Base-by-base conservation (phyloP, 2,113 vertebrate genomes). In the Cinclus mexicanus region DNA sequence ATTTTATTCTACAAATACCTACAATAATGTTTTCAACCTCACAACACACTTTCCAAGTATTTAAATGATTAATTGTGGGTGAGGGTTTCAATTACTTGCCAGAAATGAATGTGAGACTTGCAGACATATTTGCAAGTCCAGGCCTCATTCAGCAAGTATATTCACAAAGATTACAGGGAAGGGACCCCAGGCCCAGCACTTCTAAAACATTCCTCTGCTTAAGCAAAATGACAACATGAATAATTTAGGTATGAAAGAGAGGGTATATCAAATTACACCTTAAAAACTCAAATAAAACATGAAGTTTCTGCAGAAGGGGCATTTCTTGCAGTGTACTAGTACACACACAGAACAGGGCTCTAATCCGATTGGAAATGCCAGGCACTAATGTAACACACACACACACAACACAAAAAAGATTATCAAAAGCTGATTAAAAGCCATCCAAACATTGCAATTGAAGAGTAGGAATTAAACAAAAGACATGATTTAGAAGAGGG, bases 391-490 rank as follows among this genome's bases (percentile, higher is more conserved):
- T 94, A 95, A 96, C 85, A 96, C 91, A 97, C 71, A 90, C 49
- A 79, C 15, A 63, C 22, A 68, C 79, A 83, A 92, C 15, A 63
- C 22, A 68, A 83, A 83, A 92, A 94, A 95, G 96, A 95, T 97
- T 96, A 97, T 49, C 83, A 49, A 84, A 96, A 96, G 95, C 96
- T 95, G 96, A 97, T 97, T 96, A 97, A 96, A 96, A 95, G 80
- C 93, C 94, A 95, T 95, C 96, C 95, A 95, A 96, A 96, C 94
- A 89, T 82, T 89, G 95, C 94, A 95, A 95, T 82, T 1, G 44
- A 92, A 89, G 81, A 96, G 89, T 10, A 76, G 53, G 61, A 93
- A 95, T 96, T 97, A 95, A 96, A 93, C 69, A 91, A 89, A 84
- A 94, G 74, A 84, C 81, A 69, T 6, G 64, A 50, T 78, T 94